Base-by-base conservation (phyloP, 2,888 invertebrate species). In the Philopedon plagiatum region DNA sequence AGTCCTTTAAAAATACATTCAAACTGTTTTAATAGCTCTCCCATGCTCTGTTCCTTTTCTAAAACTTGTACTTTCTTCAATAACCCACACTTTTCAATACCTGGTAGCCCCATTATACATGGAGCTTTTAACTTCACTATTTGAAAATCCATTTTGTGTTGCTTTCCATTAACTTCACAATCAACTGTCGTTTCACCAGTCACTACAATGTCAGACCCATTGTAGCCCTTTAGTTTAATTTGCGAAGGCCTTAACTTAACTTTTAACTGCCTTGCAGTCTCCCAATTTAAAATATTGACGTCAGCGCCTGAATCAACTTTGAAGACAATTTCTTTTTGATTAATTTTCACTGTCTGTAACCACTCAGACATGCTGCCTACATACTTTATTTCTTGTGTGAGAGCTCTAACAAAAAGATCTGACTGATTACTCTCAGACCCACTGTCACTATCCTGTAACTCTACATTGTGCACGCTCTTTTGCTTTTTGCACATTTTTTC, bases 101-200 rank as follows among this genome's bases (percentile, higher is more conserved):
- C 2, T 34, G 64, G 54, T 2, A 64, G 15, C 5, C 64, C 64
- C 2, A 64, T 64, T 1, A 64, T 56, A 54, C 54, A 54, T 21
- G 51, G 51, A 2, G 54, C 64, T 5, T 64, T 19, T 7, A 9
- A 19, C 13, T 64, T 37, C 8, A 64, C 56, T 21, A 64, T 13
- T 19, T 23, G 19, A 64, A 64, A 64, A 4, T 64, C 56, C 9
- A 23, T 23, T 15, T 18, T 37, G 3, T 18, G 11, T 0, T 18
- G 7, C 5, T 37, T 34, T 1, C 21, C 18, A 41, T 64, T 64
- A 19, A 54, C 13, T 3, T 19, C 5, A 23, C 54, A 51, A 19
- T 1, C 5, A 7, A 39, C 7, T n/a, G n/a, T 4, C 1, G 23
- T 23, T 39, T 64, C 11, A 7, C 64, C 56, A 19, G 5, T 8